Base-by-base conservation (phyloP, 2,888 invertebrate species). In the Drosophila maculinotata region DNA sequence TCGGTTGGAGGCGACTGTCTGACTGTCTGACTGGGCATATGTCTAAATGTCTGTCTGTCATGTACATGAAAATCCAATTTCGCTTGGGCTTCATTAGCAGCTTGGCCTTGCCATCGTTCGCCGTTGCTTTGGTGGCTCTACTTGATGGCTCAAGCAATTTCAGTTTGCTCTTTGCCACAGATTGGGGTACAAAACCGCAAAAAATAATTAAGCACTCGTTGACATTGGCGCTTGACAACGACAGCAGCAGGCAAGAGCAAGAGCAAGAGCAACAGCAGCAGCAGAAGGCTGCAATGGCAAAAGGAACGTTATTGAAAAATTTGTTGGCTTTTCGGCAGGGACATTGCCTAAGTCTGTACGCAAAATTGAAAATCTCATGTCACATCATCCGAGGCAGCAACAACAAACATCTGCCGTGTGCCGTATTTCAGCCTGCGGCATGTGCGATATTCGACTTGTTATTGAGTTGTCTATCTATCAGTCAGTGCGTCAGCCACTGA, bases 51-150 rank as follows among this genome's bases (percentile, higher is more conserved):
- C 20, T 49, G 53, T 65, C 77, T 73, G 80, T 66, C 72, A 65
- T 82, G 72, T 85, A 76, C 81, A 82, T 76, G 83, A 85, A 87
- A 82, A 85, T 82, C 87, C 81, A 82, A 82, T 82, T 85, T 82
- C 69, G 74, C 80, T 57, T 76, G 57, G 76, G 76, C 82, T 82
- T 87, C 87, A 82, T 82, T 82, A 82, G 86, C 86, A 85, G 73
- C 39, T 72, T 48, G 53, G 63, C 62, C 67, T 57, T 49, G 58
- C 56, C 36, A 35, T 41, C 14, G 26, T 41, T 38, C 33, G 30
- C 51, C 44, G 49, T 59, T 38, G 41, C 58, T 54, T 53, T 36
- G 52, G 28, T 48, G 30, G 47, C 52, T 35, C 28, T 31, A 7
- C 51, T 36, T 59, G 31, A 54, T 64, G 59, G 68, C 75, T 85